phyloP scores from a whole-genome alignment of 2,113 vertebrate genomes.

The Tachycineta bicolor region DNA sequence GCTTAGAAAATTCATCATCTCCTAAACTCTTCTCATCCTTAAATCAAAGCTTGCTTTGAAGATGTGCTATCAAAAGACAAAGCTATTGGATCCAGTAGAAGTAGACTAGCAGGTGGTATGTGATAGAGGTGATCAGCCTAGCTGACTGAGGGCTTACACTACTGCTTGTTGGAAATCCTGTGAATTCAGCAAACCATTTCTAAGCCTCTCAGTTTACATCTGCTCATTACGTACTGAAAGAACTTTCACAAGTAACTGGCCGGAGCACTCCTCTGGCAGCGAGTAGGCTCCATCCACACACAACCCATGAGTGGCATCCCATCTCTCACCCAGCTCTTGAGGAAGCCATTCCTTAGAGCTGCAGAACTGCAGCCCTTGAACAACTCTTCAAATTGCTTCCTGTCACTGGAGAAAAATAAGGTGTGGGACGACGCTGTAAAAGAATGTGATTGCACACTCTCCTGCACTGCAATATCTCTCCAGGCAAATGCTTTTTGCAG shows the following conservation, averaged over 20 bases:
- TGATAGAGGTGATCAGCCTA: neutral
- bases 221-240: neutral
- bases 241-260: neutral
- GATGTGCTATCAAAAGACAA: neutral
- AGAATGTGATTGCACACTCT: neutral
- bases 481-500: neutral
- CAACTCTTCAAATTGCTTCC: neutral
- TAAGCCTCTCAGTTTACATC: neutral
- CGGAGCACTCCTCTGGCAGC: neutral
- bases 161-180: neutral
- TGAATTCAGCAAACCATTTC: neutral
- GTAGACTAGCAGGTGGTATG: neutral
- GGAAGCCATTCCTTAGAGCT: neutral
- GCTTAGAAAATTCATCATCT: neutral
- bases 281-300: neutral
- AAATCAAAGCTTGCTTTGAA: neutral
- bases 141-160: neutral
- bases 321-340: neutral
- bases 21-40: neutral
- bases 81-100: neutral
- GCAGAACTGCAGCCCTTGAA: neutral
- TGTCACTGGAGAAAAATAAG: neutral
- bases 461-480: neutral
- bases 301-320: neutral
- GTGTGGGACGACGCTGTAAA: fast-evolving